phyloP scores from a whole-genome alignment of 2,888 invertebrate species.

The Cyrtodaria siliqua region DNA sequence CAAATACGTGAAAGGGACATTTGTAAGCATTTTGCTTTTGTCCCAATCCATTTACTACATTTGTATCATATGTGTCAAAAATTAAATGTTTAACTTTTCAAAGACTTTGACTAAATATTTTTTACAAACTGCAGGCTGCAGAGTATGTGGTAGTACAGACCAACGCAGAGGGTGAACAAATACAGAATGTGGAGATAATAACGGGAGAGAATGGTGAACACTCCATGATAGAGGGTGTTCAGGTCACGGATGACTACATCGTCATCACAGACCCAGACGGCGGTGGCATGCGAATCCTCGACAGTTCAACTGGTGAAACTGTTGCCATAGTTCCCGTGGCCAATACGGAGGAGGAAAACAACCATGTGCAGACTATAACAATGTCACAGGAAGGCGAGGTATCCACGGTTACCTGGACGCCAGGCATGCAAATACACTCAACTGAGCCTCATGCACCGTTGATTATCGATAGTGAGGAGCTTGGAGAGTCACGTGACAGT shows the following conservation, averaged over 20 bases:
- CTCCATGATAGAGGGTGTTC: constrained; percentile 64
- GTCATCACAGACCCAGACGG: constrained; percentile 64
- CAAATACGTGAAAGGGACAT: no score
- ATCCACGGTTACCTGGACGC: constrained; percentile 38
- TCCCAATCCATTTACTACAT: no score
- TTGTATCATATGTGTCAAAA: no score
- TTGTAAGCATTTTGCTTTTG: no score
- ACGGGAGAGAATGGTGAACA: constrained; percentile 60
- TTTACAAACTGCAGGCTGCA: constrained; percentile 90
- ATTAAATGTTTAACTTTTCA: no score
- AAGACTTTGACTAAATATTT: background rate
- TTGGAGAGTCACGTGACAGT: no score
- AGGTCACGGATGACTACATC: constrained; percentile 69
- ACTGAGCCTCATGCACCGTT: no score
- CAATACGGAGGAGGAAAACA: constrained; percentile 25
- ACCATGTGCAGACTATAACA: constrained; percentile 51
- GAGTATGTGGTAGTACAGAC: constrained; percentile 92
- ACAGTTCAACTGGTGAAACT: constrained; percentile 72
- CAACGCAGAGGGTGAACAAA: constrained; percentile 53
- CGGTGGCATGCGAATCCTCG: constrained; percentile 68
- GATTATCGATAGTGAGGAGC: no score
- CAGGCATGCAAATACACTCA: background rate
- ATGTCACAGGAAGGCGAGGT: constrained; percentile 45
- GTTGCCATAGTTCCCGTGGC: constrained; percentile 62
- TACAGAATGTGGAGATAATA: constrained; percentile 75